Evolutionary conservation across 2,888 invertebrate genomes (phyloP), one percentile per base, ranked within the genome.

Genomic region (Lasius fuliginosus): DNA sequence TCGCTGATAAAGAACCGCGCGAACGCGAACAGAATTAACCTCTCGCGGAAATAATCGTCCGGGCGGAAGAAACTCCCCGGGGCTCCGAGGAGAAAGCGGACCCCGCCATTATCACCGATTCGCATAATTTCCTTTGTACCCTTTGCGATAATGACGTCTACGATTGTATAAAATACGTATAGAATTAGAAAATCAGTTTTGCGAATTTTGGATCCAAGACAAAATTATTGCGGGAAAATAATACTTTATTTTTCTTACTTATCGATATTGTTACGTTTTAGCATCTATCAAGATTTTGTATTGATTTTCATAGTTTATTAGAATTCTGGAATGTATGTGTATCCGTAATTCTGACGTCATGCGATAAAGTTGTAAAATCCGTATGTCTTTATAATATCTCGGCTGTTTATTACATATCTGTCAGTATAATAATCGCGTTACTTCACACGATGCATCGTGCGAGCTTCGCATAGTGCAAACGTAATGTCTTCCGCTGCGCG

Each of bases 381-480:
- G 3, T n/a, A n/a, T 1, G 53, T 53, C 53, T 53, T 53, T 53
- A 53, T 36, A 23, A 36, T 53, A n/a, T 60, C 36, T 68, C 33
- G 49, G 42, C 23, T 36, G 27, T 71, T 81, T 40, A 36, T 71
- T 73, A 73, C 60, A 46, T 33, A 68, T 68, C 36, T 77, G 23
- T 30, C 69, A n/a, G 30, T 58, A 36, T 23, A 60, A 60, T 73
- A 79, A 79, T 36, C 46, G 15, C 15, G 42, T n/a, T 23, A 42
- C 12, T 46, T 27, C 46, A 15, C 69, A 69, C 60, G 36, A 69
- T 33, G 65, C 27, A 60, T 36, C 77, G 76, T 76, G 83, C 67
- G 40, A 77, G 67, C 60, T 42, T 67, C 76, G 67, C 67, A n/a
- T 42, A 42, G 69, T 69, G 82, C 64, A 82, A 84, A 82, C 75